phyloP scores from a whole-genome alignment of 2,113 vertebrate genomes.

The Perca fluviatilis region DNA sequence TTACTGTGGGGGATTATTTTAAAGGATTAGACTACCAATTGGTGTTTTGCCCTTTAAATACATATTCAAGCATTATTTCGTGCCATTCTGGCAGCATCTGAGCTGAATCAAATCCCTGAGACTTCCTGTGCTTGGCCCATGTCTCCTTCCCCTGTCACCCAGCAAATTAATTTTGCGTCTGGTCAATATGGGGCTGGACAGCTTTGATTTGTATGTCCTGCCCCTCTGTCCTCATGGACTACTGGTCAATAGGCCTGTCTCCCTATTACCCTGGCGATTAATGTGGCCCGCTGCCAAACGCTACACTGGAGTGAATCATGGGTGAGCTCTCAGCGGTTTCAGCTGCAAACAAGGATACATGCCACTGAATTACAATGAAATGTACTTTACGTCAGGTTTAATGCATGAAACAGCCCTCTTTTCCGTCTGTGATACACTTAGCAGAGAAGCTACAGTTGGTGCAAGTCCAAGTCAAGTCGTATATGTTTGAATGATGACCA shows the following conservation, averaged over 20 bases:
- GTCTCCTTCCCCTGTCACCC: constrained; percentile 44
- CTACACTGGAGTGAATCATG: constrained; percentile 50
- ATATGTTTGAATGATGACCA: background rate
- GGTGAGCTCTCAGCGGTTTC: constrained; percentile 7
- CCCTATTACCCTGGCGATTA: constrained; percentile 70
- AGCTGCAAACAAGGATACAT: constrained; percentile 6
- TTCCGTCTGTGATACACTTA: background rate
- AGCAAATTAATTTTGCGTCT: constrained; percentile 66
- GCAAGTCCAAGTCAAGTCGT: background rate
- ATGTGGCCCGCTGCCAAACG: constrained; percentile 65
- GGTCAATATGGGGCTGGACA: constrained; percentile 73
- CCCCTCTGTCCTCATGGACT: constrained; percentile 64
- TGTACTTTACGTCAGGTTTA: background rate
- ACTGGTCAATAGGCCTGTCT: constrained; percentile 79
- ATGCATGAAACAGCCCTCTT: background rate
- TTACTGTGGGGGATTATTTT: background rate
- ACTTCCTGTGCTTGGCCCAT: constrained; percentile 31
- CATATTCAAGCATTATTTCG: constrained; percentile 1
- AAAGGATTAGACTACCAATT: background rate
- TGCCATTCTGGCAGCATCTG: constrained; percentile 26
- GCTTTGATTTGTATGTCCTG: constrained; percentile 79
- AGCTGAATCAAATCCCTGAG: constrained; percentile 44
- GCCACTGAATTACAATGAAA: background rate
- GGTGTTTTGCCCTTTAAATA: constrained; percentile 31
- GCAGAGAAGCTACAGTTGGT: background rate